Conservation (phyloP, 1,140 invertebrate species). For the Oryctes rhinoceros region DNA sequence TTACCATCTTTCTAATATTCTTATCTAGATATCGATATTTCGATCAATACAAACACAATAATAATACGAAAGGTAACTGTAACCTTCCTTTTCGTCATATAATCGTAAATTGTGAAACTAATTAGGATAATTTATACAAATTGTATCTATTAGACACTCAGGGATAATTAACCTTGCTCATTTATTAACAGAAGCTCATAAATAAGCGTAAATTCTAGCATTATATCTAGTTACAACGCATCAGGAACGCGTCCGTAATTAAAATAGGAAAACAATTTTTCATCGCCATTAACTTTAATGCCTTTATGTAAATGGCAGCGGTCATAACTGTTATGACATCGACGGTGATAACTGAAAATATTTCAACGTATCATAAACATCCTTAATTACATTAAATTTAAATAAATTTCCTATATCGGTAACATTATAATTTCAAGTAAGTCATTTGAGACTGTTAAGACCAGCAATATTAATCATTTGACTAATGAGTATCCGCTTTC, state of each 20-base stretch:
- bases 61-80: constrained; percentile 43
- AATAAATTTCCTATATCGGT: constrained; percentile 1
- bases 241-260: constrained; percentile 13
- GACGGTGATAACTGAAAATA: constrained; percentile 11
- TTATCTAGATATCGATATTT: no score
- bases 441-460: neutral
- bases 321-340: constrained; percentile 5
- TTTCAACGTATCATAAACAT: constrained; percentile 19
- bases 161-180: constrained; percentile 13
- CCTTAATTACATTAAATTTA: constrained; percentile 2
- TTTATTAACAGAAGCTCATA: constrained; percentile 10
- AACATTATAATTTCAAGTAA: neutral
- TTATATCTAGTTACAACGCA: neutral
- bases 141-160: neutral
- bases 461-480: neutral
- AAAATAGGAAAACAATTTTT: constrained; percentile 23
- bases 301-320: neutral
- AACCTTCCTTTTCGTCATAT: constrained; percentile 41
- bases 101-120: no score
- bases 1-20: no score
- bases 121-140: neutral
- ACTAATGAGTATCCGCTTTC: constrained; percentile 2
- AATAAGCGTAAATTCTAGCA: constrained; percentile 13
- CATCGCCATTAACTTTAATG: constrained; percentile 18
- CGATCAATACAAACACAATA: neutral